Evolutionary conservation across 2,113 vertebrate species (phyloP).

Genomic region (Pipa parva): DNA sequence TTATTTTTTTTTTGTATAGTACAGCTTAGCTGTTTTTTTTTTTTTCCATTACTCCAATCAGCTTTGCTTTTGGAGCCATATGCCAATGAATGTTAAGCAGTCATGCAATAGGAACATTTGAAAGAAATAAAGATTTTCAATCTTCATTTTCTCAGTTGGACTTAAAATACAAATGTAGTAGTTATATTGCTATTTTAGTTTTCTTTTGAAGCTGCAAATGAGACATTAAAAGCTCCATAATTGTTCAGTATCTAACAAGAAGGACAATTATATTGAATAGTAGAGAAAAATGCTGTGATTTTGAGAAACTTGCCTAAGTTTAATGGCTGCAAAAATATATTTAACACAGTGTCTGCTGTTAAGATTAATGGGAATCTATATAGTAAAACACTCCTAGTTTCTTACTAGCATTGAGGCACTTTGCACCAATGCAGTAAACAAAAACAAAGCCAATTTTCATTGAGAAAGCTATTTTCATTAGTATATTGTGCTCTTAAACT

Average conservation of each 20-base stretch:
- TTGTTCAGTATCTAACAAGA: conserved; percentile 20
- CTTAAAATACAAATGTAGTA: conserved; percentile 7
- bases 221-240: conserved; percentile 29
- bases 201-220: background rate
- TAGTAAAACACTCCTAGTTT: too few relatives aligned
- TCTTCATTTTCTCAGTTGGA: conserved; percentile 24
- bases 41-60: conserved; percentile 25
- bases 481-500: too few relatives aligned
- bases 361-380: background rate
- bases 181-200: conserved; percentile 3
- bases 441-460: too few relatives aligned
- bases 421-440: too few relatives aligned
- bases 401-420: too few relatives aligned
- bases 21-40: conserved; percentile 15
- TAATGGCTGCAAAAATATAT: background rate
- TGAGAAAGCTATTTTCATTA: too few relatives aligned
- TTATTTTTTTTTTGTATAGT: background rate
- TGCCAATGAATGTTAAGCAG: conserved; percentile 1
- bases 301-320: conserved; percentile 13
- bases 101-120: conserved; percentile 41
- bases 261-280: conserved; percentile 21
- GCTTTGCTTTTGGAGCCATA: conserved; percentile 40
- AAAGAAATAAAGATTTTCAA: conserved; percentile 35
- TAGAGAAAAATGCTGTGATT: background rate
- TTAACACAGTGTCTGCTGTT: background rate